Conservation (phyloP, 2,888 invertebrate genomes). For the Lasius fuliginosus region DNA sequence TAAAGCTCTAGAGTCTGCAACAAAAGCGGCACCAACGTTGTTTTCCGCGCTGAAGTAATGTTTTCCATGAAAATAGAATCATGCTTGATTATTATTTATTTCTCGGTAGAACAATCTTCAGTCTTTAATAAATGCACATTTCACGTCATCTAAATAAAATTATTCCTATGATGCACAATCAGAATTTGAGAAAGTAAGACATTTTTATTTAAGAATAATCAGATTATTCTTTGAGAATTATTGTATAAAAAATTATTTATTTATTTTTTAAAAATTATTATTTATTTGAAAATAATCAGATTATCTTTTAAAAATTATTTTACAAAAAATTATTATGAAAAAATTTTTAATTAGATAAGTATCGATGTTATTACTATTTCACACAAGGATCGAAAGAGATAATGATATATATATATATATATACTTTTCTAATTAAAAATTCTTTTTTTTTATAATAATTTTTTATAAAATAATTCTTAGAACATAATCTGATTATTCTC, state of each 20-base stretch:
- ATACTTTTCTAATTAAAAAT: too few relatives aligned
- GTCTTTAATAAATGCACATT: neutral
- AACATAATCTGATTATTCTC: too few relatives aligned
- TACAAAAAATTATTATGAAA: neutral
- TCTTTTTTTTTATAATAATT: too few relatives aligned
- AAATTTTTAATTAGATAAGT: neutral
- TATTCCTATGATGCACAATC: neutral
- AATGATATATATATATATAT: too few relatives aligned
- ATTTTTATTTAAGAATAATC: neutral
- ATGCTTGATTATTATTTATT: neutral
- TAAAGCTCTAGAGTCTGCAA: neutral
- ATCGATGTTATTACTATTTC: neutral
- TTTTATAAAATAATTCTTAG: too few relatives aligned
- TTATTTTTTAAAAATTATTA: too few relatives aligned
- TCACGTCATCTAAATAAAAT: neutral
- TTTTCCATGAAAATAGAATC: neutral
- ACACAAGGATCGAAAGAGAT: neutral
- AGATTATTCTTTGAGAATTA: neutral
- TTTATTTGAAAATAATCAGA: neutral
- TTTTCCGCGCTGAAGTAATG: neutral
- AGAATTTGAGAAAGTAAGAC: neutral
- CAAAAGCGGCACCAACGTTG: neutral
- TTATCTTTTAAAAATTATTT: neutral
- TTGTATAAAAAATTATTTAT: too few relatives aligned
- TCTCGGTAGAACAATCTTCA: neutral